These are phyloP conservation scores for Calcarius ornatus DNA, from an alignment of 2,113 vertebrate species.

Conservation along the genomic window DNA sequence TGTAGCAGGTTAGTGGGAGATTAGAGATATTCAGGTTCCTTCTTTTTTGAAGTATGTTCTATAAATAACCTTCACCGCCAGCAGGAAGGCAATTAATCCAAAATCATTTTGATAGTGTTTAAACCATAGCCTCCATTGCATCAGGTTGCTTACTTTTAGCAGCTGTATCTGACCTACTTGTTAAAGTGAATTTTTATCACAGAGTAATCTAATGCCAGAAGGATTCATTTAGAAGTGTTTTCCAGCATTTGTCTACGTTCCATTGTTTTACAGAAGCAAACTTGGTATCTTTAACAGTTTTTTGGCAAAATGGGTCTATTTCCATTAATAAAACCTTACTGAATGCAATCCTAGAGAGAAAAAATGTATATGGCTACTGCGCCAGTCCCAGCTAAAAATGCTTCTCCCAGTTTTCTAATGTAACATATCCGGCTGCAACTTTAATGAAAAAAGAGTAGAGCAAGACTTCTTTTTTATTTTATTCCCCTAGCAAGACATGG, in stretches of 20 bases:
- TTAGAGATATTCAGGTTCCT: slow-evolving; percentile 3
- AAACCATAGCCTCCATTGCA: neutral
- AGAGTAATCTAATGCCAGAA: neutral
- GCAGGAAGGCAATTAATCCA: slow-evolving; percentile 52
- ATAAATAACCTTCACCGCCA: slow-evolving; percentile 43
- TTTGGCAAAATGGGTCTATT: neutral
- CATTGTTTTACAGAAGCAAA: slow-evolving; percentile 1
- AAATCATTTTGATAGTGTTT: neutral
- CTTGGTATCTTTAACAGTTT: neutral
- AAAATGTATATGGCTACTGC: neutral
- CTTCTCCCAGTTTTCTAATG: neutral
- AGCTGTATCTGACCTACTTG: slow-evolving; percentile 25
- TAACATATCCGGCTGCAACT: neutral
- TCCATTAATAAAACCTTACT: neutral
- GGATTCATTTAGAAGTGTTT: neutral
- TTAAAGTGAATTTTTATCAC: neutral
- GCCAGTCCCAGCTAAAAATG: neutral
- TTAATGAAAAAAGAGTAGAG: neutral
- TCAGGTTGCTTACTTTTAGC: neutral
- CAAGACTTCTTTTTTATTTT: neutral
- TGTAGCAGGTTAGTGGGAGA: slow-evolving; percentile 15
- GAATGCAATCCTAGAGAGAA: neutral
- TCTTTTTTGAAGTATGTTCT: slow-evolving; percentile 1
- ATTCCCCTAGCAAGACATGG: neutral
- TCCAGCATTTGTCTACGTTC: neutral